Conservation (phyloP, 2,888 invertebrate genomes). For the Harpalus rubripes region DNA sequence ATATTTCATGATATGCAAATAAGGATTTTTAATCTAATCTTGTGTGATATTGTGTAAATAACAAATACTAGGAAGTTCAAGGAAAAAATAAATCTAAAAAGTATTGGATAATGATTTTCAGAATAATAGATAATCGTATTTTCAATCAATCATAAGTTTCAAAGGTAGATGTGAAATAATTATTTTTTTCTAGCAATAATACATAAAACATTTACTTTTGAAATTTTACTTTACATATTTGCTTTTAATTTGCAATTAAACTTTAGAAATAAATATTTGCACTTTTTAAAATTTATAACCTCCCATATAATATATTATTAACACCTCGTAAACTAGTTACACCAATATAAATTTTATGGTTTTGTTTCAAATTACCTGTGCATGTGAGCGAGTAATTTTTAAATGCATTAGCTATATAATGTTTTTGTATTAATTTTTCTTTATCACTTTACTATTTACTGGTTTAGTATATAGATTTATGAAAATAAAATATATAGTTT, state of each 20-base stretch:
- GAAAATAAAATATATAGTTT: too few relatives aligned
- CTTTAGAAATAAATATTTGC: background rate
- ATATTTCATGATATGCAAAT: background rate
- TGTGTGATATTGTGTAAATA: background rate
- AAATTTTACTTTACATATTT: too few relatives aligned
- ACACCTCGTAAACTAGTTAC: background rate
- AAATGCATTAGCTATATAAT: background rate
- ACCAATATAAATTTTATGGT: background rate
- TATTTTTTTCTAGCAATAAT: too few relatives aligned
- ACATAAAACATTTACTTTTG: too few relatives aligned
- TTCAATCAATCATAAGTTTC: too few relatives aligned
- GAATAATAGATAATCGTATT: too few relatives aligned
- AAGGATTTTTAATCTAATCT: background rate
- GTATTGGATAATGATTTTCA: too few relatives aligned
- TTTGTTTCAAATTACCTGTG: background rate
- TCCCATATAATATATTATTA: background rate
- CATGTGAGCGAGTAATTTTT: background rate
- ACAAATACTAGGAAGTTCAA: background rate
- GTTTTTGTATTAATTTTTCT: background rate
- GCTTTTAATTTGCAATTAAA: too few relatives aligned
- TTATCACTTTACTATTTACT: background rate
- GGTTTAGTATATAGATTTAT: too few relatives aligned
- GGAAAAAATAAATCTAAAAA: background rate
- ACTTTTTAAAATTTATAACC: background rate
- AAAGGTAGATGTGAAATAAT: too few relatives aligned